A percentile compares a stretch with the other conserved stretches of the same genome.
phyloP scores from a whole-genome alignment of 1,140 invertebrate species.

The Patella vulgata region DNA sequence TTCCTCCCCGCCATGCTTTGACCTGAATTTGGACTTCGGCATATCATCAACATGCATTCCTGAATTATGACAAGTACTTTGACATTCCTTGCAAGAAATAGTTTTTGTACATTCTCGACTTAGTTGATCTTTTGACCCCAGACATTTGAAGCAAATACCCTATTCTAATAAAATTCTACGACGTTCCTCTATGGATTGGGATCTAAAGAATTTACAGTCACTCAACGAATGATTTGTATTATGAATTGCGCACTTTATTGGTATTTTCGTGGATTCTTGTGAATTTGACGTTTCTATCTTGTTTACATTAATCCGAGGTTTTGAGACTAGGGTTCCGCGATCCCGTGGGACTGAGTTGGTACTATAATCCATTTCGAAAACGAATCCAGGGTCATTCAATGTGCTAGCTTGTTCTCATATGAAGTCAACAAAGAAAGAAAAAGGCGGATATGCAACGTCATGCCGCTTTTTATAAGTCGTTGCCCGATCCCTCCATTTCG shows the following conservation, averaged over 20 bases:
- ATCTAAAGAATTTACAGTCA: background rate
- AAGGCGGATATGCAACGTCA: constrained; percentile 29
- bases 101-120: constrained; percentile 5
- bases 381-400: constrained; percentile 27
- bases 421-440: constrained; percentile 28
- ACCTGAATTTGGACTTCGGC: background rate
- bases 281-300: background rate
- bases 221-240: constrained; percentile 9
- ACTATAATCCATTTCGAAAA: background rate
- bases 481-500: constrained; percentile 33
- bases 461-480: constrained; percentile 23
- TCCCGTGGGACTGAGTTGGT: background rate
- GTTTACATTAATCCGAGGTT: background rate
- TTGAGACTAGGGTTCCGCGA: background rate
- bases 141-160: constrained; percentile 4
- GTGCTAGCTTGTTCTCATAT: constrained; percentile 15
- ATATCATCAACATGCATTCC: constrained; percentile 3
- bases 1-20: background rate
- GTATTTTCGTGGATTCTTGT: constrained; percentile 2
- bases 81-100: constrained; percentile 10
- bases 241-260: constrained; percentile 4
- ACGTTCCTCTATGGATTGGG: background rate
- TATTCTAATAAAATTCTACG: constrained; percentile 1
- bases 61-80: background rate
- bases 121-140: background rate